phyloP scores from a whole-genome alignment of 1,140 invertebrate species.

The Ostrea denselamellosa region DNA sequence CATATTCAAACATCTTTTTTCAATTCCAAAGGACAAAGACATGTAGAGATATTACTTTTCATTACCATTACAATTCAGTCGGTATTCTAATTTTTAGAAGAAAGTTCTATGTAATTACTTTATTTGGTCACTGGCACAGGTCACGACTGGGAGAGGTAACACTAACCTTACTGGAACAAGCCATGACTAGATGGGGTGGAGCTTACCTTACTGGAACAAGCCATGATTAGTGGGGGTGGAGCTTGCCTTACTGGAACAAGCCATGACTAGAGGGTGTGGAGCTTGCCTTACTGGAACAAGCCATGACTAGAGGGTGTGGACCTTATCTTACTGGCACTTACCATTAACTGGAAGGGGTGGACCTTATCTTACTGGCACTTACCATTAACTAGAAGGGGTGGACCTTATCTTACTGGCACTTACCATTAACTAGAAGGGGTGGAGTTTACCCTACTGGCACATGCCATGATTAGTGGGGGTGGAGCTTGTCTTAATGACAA shows the following conservation, averaged over 20 bases:
- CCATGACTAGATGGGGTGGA: constrained; percentile 66
- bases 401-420: background rate
- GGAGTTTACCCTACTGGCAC: background rate
- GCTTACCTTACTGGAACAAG: constrained; percentile 86
- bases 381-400: too few species aligned
- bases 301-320: background rate
- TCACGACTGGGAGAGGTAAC: background rate
- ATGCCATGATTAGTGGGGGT: background rate
- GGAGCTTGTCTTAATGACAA: constrained; percentile 77
- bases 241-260: constrained; percentile 87
- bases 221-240: constrained; percentile 85
- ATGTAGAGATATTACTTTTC: too few species aligned
- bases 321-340: background rate
- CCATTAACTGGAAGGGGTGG: background rate
- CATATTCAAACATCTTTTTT: too few species aligned
- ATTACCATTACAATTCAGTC: too few species aligned
- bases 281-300: background rate
- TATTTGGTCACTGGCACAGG: background rate
- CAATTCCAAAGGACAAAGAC: too few species aligned
- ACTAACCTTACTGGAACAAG: constrained; percentile 86
- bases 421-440: too few species aligned
- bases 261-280: constrained; percentile 85
- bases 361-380: background rate
- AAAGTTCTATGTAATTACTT: background rate
- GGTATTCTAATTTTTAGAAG: too few species aligned